Evolutionary conservation across 2,797 vertebrate genomes (phyloP), one percentile per base, ranked within the genome.

Genomic region (Rhynchotus rufescens): DNA sequence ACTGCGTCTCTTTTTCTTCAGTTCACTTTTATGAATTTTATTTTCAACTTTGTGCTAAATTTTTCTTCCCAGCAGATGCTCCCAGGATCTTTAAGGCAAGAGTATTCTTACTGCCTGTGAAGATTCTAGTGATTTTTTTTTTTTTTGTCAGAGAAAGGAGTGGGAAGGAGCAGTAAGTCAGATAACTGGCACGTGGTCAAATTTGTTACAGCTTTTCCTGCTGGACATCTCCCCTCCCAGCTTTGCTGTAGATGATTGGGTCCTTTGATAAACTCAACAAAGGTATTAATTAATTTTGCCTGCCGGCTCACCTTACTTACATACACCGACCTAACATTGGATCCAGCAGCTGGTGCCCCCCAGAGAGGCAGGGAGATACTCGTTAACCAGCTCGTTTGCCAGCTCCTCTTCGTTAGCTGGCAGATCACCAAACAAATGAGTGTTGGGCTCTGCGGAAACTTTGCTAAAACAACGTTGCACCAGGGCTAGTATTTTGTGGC

Each of bases 301-400:
- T 89, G 74, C 86, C 82, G 80, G 84, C 82, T 93, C 94, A 86
- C 65, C 84, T 95, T 64, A 32, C 85, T 40, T 49, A 44, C 84
- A 51, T 23, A 5, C 51, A 32, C 62, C 25, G 45, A 2, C 83
- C 76, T 36, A 12, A 20, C 4, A 49, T 1, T 7, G 36, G 84
- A 40, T 15, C 19, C 28, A 13, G 15, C 0, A 1, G 59, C 76
- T 57, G 80, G 71, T 21, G 78, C 34, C 36, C 76, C 71, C 69
- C 25, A 79, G 56, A 30, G 60, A 80, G 54, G 45, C 51, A 4
- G 0, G 6, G 42, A 66, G 47, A 1, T 4, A 22, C 62, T 76
- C 44, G 4, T 67, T 92, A 90, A 94, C 89, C 79, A 87, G 69
- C 57, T n/a, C n/a, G 44, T 34, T 67, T 17, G 56, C 90, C 78